Evolutionary conservation across 2,797 vertebrate genomes (phyloP).

Genomic region (Coranthus polyacanthus): DNA sequence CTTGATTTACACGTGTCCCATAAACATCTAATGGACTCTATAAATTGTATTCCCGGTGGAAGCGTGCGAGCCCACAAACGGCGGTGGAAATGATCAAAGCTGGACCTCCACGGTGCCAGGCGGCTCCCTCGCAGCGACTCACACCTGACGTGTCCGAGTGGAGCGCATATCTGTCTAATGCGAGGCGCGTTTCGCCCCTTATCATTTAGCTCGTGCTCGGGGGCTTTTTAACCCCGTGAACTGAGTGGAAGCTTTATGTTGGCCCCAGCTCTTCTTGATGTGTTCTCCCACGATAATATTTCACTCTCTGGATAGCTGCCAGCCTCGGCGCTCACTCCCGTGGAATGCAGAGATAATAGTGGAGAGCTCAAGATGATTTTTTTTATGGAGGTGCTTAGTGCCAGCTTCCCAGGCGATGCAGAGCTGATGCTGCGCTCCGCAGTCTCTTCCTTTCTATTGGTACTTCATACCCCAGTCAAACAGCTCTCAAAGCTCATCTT

Average conservation of each 20-base stretch:
- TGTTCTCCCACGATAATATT: conserved; percentile 75
- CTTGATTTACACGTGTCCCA: conserved; percentile 70
- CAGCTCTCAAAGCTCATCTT: conserved; percentile 16
- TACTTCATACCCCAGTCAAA: neutral
- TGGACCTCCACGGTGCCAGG: conserved; percentile 52
- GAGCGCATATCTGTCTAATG: conserved; percentile 50
- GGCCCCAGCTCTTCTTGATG: conserved; percentile 52
- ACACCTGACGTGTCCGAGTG: conserved; percentile 62
- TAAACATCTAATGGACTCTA: conserved; percentile 76
- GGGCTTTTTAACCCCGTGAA: conserved; percentile 71
- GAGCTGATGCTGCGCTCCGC: conserved; percentile 26
- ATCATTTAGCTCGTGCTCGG: conserved; percentile 64
- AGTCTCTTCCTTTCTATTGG: conserved; percentile 8
- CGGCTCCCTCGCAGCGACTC: conserved; percentile 37
- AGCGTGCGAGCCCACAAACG: conserved; percentile 20
- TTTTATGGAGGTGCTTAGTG: conserved; percentile 56
- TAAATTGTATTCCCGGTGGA: conserved; percentile 63
- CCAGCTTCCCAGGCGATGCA: conserved; percentile 55
- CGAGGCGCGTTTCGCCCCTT: conserved; percentile 34
- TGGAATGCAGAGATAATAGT: conserved; percentile 75
- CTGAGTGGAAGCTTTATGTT: conserved; percentile 53
- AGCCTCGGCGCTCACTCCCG: conserved; percentile 45
- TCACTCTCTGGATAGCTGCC: conserved; percentile 67
- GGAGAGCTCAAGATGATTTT: conserved; percentile 57
- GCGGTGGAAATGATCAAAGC: conserved; percentile 56